Percentiles rank a stretch among this genome's conserved stretches.
Conservation (phyloP, 2,113 vertebrate species). For the Miniopterus natalensis region DNA sequence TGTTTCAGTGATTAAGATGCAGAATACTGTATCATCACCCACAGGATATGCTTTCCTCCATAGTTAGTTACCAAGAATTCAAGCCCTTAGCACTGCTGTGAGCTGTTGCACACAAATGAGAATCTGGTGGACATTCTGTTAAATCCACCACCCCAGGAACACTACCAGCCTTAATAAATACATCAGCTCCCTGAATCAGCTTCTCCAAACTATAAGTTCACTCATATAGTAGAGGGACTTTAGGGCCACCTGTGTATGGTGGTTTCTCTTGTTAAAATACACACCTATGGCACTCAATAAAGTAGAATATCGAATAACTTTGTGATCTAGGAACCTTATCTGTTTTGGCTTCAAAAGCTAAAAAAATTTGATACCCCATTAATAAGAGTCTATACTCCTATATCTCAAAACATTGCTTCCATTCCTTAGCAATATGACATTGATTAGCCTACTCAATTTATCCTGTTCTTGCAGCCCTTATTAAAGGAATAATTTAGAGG, state of each 20-base stretch:
- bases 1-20: not conserved
- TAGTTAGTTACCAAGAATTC: not conserved
- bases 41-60: not conserved
- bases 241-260: not conserved
- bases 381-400: not conserved
- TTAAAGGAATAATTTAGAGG: not conserved
- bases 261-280: not conserved
- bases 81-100: not conserved
- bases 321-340: not conserved
- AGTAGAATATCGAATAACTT: not conserved
- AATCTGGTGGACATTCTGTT: not conserved
- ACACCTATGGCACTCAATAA: not conserved
- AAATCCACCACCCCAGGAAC: not conserved
- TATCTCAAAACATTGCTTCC: not conserved
- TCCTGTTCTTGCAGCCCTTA: not conserved
- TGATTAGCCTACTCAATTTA: not conserved
- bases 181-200: not conserved
- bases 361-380: not conserved
- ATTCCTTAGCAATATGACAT: not conserved
- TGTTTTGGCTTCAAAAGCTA: not conserved
- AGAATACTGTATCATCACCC: not conserved
- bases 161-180: not conserved
- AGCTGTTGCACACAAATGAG: not conserved
- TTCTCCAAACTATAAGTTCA: not conserved
- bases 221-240: not conserved